phyloP scores from a whole-genome alignment of 2,888 invertebrate species.

The Drosophila parthenogenetica region DNA sequence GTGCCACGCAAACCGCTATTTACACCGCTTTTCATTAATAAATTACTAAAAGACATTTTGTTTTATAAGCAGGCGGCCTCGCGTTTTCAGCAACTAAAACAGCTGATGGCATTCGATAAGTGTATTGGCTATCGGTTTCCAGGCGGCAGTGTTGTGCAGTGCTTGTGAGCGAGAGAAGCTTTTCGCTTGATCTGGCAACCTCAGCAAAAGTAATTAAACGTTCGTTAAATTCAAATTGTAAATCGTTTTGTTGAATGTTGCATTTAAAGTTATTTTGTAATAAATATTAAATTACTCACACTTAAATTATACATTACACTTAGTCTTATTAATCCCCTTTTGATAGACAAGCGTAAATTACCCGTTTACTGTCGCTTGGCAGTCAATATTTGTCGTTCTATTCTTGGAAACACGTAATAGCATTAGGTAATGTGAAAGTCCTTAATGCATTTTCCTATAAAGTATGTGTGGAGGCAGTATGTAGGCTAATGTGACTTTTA shows the following conservation, averaged over 20 bases:
- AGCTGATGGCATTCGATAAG: neutral
- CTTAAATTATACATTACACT: too few relatives aligned
- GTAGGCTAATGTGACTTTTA: too few relatives aligned
- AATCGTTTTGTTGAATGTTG: too few relatives aligned
- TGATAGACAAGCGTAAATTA: neutral
- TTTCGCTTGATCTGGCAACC: conserved; percentile 22
- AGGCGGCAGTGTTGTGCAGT: neutral
- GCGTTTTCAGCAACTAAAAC: conserved; percentile 13
- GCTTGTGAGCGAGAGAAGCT: neutral
- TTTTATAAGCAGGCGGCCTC: conserved; percentile 62
- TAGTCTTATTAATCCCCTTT: neutral
- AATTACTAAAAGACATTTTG: conserved; percentile 78
- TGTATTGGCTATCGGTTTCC: neutral
- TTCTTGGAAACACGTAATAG: neutral
- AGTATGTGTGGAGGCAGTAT: too few relatives aligned
- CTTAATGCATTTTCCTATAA: neutral
- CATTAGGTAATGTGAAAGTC: neutral
- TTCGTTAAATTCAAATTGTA: neutral
- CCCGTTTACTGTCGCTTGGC: neutral
- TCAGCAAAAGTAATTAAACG: neutral
- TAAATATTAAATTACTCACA: too few relatives aligned
- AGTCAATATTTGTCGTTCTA: neutral
- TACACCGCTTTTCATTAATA: conserved; percentile 74
- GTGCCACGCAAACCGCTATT: conserved; percentile 56
- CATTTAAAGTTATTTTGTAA: too few relatives aligned